Evolutionary conservation across 2,113 vertebrate species (phyloP), one percentile per base, ranked within the genome.

Genomic region (Larimichthys polyactis): DNA sequence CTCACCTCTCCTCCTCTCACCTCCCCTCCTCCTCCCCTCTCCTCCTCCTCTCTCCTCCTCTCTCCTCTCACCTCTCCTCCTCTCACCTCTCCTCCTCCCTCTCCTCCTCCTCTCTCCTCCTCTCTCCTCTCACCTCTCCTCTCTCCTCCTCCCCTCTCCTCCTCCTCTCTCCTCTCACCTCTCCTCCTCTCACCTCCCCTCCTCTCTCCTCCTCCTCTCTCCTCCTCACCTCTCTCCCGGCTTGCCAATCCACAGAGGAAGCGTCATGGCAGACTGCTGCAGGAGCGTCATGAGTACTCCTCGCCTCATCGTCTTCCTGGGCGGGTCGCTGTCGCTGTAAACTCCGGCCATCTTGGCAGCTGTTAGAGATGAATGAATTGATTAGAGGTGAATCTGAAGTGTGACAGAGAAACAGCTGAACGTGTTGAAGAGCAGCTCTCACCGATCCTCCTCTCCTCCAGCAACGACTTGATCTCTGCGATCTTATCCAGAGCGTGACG

Each of bases 251-350:
- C 97, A 98, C 70, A 98, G 94, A 0, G 97, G 97, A 10, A 98
- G 94, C 0, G 97, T 98, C 97, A 98, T 97, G 90, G 97, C 97
- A 0, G 97, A 97, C 93, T 98, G 97, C 85, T 98, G 97, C 12
- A 97, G 95, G 12, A 98, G 95, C 0, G 97, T 98, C 97, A 98
- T 98, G 68, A 98, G 92, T 58, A 98, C 97, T 0, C 97, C 97
- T 11, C 97, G 94, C 52, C 97, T 89, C 97, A 98, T 98, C 59
- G 97, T 98, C 91, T 97, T 98, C 80, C 96, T 94, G 11, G 97
- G 97, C 0, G 96, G 96, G 83, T 98, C 97, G 0, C 93, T 96
- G 87, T 98, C 96, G 29, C 95, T 97, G 91, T 98, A 97, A 12
- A 97, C 95, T 0, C 97, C 96, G 0, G 96, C 96, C 62, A 97